Evolutionary conservation across 2,888 invertebrate species (phyloP).

Genomic region (Andrena minutula): DNA sequence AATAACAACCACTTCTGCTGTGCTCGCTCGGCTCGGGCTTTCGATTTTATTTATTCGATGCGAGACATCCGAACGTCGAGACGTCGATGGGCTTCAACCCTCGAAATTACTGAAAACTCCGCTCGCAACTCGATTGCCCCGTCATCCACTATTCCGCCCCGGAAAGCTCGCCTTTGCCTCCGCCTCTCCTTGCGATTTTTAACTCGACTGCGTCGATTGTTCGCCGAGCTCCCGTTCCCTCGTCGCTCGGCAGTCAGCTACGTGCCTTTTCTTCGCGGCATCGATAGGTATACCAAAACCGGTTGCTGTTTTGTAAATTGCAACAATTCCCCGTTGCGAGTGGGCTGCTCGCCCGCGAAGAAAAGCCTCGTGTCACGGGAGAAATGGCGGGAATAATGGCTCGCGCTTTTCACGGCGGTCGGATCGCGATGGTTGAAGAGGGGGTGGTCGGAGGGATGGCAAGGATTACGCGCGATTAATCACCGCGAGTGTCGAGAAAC

Average conservation of each 20-base stretch:
- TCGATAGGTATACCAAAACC: no score
- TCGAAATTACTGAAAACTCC: conserved; percentile 1
- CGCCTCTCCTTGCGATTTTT: background rate
- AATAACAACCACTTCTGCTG: conserved; percentile 60
- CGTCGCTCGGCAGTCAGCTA: background rate
- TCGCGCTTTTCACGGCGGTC: background rate
- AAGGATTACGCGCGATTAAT: conserved; percentile 47
- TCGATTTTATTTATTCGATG: conserved; percentile 57
- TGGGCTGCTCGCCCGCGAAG: no score
- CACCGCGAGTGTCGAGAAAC: conserved; percentile 26
- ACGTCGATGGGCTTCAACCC: background rate
- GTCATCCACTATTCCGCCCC: no score
- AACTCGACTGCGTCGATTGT: conserved; percentile 6
- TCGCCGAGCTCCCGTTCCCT: background rate
- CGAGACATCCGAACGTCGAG: background rate
- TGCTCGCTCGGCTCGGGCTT: background rate
- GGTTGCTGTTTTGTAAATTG: no score
- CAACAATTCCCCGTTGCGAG: no score
- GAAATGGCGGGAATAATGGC: no score
- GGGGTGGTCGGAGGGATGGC: background rate
- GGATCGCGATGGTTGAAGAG: conserved; percentile 1
- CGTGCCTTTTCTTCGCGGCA: no score
- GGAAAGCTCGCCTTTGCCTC: background rate
- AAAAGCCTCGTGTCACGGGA: no score
- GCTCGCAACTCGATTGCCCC: background rate